Evolutionary conservation across 2,888 invertebrate genomes (phyloP).

Genomic region (Eupithecia centaureata): DNA sequence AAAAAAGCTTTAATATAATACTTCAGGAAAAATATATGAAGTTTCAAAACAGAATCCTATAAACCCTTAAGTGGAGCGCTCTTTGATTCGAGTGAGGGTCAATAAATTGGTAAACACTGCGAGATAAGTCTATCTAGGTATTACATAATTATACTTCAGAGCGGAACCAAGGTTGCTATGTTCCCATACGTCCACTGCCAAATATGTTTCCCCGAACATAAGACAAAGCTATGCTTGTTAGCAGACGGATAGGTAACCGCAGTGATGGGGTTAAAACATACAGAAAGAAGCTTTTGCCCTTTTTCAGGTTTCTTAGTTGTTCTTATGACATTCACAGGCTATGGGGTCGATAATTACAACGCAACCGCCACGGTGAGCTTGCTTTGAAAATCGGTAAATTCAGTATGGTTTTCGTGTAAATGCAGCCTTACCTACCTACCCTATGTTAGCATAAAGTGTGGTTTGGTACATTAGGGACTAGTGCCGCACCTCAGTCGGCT

Average conservation of each 20-base stretch:
- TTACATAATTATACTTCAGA: background rate
- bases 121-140: too few species aligned
- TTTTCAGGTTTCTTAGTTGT: background rate
- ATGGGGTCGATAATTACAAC: background rate
- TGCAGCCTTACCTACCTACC: slow-evolving; percentile 4
- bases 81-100: too few species aligned
- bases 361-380: background rate
- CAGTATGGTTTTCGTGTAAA: slow-evolving; percentile 4
- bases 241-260: background rate
- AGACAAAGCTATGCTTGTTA: too few species aligned
- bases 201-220: background rate
- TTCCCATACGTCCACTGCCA: background rate
- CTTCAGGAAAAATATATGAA: too few species aligned
- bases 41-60: too few species aligned
- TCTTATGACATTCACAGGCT: background rate
- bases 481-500: slow-evolving; percentile 33
- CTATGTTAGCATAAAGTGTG: slow-evolving; percentile 41
- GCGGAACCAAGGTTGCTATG: background rate
- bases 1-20: too few species aligned
- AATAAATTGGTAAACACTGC: too few species aligned
- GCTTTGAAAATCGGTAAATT: background rate
- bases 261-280: background rate
- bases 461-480: slow-evolving; percentile 34
- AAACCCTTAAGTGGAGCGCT: background rate
- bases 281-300: background rate